Conservation (phyloP, 1,140 invertebrate species). For the Zaprionus ornatus region DNA sequence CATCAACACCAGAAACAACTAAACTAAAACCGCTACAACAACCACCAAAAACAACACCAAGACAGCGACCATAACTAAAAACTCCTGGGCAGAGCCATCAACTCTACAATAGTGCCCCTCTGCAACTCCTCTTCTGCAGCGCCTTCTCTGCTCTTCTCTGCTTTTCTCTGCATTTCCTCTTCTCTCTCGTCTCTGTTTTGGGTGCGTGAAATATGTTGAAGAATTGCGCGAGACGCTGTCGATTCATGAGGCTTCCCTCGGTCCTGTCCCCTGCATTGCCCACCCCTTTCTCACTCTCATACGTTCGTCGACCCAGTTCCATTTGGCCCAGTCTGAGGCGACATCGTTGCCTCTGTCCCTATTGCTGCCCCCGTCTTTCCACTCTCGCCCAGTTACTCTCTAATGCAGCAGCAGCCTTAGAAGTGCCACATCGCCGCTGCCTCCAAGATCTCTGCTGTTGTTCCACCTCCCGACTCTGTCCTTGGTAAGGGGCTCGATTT, state of each 20-base stretch:
- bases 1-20: too few relatives aligned
- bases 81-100: conserved; percentile 65
- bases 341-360: neutral
- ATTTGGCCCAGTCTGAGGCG: conserved; percentile 40
- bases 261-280: neutral
- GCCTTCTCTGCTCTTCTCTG: neutral
- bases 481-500: conserved; percentile 12
- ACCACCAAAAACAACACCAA: neutral
- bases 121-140: neutral
- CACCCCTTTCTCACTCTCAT: neutral
- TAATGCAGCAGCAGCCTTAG: conserved; percentile 69
- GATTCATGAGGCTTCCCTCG: conserved; percentile 55
- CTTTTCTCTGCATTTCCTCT: neutral
- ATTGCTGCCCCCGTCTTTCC: neutral
- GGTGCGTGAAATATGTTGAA: conserved; percentile 70
- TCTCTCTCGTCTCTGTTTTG: conserved; percentile 17
- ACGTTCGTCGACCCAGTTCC: conserved; percentile 71
- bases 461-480: conserved; percentile 8
- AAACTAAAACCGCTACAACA: too few relatives aligned
- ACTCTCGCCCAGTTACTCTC: conserved; percentile 21
- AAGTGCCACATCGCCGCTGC: conserved; percentile 44
- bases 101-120: conserved; percentile 50
- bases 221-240: conserved; percentile 60
- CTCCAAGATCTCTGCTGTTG: conserved; percentile 9
- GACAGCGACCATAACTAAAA: conserved; percentile 32